These are phyloP conservation scores for Bufotes viridis DNA, from an alignment of 2,797 vertebrate species.

Conservation along the genomic window DNA sequence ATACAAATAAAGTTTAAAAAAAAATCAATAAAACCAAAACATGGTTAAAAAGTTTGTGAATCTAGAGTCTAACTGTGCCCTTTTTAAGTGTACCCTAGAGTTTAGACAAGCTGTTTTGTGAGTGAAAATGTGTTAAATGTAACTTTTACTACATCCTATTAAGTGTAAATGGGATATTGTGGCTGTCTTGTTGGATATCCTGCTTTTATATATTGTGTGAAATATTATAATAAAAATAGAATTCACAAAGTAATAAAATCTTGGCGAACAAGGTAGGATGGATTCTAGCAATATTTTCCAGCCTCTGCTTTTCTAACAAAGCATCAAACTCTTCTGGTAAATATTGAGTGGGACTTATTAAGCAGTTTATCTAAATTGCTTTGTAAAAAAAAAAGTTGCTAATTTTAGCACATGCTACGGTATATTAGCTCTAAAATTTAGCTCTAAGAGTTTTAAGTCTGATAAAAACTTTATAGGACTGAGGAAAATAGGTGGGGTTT, in stretches of 20 bases:
- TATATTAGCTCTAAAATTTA: too few species aligned
- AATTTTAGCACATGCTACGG: too few species aligned
- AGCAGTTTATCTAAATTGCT: too few species aligned
- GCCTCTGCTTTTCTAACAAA: not conserved
- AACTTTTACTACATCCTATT: not conserved
- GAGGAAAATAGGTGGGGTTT: too few species aligned
- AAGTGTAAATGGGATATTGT: not conserved
- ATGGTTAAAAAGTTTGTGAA: too few species aligned
- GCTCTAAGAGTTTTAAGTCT: too few species aligned
- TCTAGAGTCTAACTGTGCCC: not conserved
- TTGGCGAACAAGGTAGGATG: not conserved
- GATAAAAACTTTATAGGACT: too few species aligned
- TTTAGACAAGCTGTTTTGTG: not conserved
- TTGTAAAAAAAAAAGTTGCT: too few species aligned
- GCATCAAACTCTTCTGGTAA: not conserved
- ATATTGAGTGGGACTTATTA: not conserved
- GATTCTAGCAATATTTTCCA: not conserved
- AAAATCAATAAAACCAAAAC: not conserved
- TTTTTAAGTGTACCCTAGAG: not conserved
- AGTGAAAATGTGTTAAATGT: not conserved
- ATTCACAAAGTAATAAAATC: not conserved
- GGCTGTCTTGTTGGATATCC: not conserved
- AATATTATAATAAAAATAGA: slow-evolving; percentile 6
- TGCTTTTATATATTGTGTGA: not conserved
- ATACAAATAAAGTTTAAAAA: not conserved